A percentile compares a stretch with the other conserved stretches of the same genome.
These are phyloP conservation scores for Pseudomyrmex sp. DNA, from an alignment of 1,140 invertebrate species.

Conservation along the genomic window DNA sequence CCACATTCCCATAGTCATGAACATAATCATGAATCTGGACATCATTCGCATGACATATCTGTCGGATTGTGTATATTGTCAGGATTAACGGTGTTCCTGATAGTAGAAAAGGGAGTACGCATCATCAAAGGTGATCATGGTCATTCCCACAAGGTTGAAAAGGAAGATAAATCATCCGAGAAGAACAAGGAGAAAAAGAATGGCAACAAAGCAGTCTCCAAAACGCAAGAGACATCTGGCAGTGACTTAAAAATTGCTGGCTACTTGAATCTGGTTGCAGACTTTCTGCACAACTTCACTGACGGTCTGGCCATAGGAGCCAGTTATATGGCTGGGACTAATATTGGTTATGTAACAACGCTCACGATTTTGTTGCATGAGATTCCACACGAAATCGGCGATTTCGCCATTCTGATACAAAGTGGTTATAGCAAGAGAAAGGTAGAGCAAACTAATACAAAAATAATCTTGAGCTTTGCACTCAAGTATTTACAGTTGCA, in stretches of 20 bases:
- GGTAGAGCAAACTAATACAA: slow-evolving; percentile 81
- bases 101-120: slow-evolving; percentile 97
- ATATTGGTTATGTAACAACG: slow-evolving; percentile 94
- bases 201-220: slow-evolving; percentile 38
- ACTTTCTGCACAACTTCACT: slow-evolving; percentile 98
- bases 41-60: slow-evolving; percentile 90
- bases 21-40: slow-evolving; percentile 82
- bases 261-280: slow-evolving; percentile 97
- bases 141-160: slow-evolving; percentile 85
- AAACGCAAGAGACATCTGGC: slow-evolving; percentile 45
- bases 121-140: slow-evolving; percentile 93
- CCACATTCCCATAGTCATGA: slow-evolving; percentile 86
- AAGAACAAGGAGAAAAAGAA: slow-evolving; percentile 70
- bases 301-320: slow-evolving; percentile 98
- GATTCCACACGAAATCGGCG: slow-evolving; percentile 99
- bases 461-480: no score
- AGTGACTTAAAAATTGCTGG: slow-evolving; percentile 95
- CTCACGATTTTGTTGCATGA: slow-evolving; percentile 98
- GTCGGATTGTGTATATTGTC: slow-evolving; percentile 96
- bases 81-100: slow-evolving; percentile 96
- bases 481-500: background rate
- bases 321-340: slow-evolving; percentile 96
- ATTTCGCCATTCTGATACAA: slow-evolving; percentile 98
- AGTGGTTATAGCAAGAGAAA: slow-evolving; percentile 95
- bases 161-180: slow-evolving; percentile 78